Percentiles rank a stretch among this genome's conserved stretches.
These are phyloP conservation scores for Dolichoris vasculosae DNA, from an alignment of 1,140 invertebrate species.

Conservation along the genomic window DNA sequence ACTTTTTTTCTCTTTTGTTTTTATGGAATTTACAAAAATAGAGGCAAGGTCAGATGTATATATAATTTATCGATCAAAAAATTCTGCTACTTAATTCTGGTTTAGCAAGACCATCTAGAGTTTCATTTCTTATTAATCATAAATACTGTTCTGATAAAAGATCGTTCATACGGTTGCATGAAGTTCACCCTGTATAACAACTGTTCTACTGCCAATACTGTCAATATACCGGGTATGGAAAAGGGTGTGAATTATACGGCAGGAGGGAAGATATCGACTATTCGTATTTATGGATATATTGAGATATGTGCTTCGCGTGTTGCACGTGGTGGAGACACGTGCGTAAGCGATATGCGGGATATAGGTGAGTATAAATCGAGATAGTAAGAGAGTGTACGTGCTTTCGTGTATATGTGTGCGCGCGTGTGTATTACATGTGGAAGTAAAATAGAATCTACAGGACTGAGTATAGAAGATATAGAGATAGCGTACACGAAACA, in stretches of 20 bases:
- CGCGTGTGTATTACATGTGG: neutral
- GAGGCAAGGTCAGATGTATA: neutral
- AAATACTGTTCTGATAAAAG: neutral
- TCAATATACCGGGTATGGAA: neutral
- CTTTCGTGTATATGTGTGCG: neutral
- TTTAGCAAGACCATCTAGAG: neutral
- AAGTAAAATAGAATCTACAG: neutral
- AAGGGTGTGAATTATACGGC: neutral
- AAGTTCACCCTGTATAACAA: constrained; percentile 40
- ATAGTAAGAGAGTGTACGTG: constrained; percentile 15
- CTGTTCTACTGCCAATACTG: constrained; percentile 41
- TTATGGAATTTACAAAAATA: neutral
- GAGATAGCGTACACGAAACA: neutral
- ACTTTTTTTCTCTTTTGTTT: no score
- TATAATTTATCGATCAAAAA: neutral
- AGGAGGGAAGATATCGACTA: constrained; percentile 21
- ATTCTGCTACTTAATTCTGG: no score
- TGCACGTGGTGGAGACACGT: constrained; percentile 22
- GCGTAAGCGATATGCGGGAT: neutral
- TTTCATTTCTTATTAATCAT: neutral
- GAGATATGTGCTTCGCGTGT: neutral
- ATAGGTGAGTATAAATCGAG: neutral
- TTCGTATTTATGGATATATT: constrained; percentile 2
- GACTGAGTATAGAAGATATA: neutral
- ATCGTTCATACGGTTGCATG: neutral